Percentiles rank a stretch among this genome's conserved stretches.
These are phyloP conservation scores for Chalcis sispes DNA, from an alignment of 2,888 invertebrate species.

Conservation along the genomic window DNA sequence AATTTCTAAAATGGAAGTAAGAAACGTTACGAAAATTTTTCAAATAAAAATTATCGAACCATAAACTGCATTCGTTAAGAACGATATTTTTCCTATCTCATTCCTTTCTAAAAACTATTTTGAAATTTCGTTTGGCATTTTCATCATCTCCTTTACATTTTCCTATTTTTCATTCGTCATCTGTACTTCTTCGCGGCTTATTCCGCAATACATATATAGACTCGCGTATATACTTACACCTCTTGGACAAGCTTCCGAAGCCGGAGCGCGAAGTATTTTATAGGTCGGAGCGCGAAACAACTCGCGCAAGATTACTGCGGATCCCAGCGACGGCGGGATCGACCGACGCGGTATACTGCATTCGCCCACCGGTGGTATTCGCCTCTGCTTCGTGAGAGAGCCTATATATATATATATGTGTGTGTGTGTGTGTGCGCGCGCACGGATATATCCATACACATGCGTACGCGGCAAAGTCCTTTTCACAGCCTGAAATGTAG, in stretches of 20 bases:
- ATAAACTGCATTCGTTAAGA: constrained; percentile 73
- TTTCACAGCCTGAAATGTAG: constrained; percentile 69
- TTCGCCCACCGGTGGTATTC: too few species aligned
- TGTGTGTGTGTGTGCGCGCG: constrained; percentile 35
- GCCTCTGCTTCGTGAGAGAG: too few species aligned
- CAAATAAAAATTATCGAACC: constrained; percentile 54
- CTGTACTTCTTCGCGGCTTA: constrained; percentile 17
- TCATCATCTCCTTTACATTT: constrained; percentile 17
- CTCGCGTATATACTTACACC: background rate
- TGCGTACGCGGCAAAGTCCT: constrained; percentile 29
- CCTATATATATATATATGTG: too few species aligned
- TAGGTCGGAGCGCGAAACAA: constrained; percentile 50
- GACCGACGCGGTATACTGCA: too few species aligned
- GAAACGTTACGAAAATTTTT: too few species aligned
- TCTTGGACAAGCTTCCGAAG: constrained; percentile 28
- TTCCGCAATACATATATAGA: background rate
- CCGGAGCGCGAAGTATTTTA: constrained; percentile 29
- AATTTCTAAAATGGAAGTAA: too few species aligned
- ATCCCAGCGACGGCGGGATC: constrained; percentile 49
- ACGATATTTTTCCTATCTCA: constrained; percentile 32
- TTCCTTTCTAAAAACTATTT: constrained; percentile 58
- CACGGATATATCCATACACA: background rate
- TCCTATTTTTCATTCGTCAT: constrained; percentile 45
- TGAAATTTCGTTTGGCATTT: constrained; percentile 47
- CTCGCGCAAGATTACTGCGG: constrained; percentile 62